Base-by-base conservation (phyloP, 2,113 vertebrate genomes). In the Chlorodrepanis virens region DNA sequence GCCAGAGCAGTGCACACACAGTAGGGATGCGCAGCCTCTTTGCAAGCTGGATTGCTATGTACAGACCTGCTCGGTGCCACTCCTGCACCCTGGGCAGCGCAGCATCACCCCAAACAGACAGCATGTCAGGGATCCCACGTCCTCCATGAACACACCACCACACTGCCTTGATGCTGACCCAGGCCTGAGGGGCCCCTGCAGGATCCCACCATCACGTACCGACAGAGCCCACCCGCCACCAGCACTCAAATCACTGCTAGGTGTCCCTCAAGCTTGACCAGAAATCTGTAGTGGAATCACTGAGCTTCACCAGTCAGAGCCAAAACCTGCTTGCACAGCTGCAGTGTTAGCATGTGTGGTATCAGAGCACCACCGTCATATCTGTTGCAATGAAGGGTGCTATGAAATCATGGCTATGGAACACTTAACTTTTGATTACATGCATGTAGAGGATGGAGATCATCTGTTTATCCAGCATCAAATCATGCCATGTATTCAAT, bases 1-100 rank as follows among this genome's bases (percentile, higher is more conserved):
- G 83, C 90, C 90, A 89, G 80, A 86, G 89, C 89, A 94, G 42
- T 90, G 90, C 77, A 96, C 82, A 96, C 82, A 92, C 82, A 69
- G 75, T 35, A 88, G 74, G 81, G 59, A 0, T 49, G 37, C 74
- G 61, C 72, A 82, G 76, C 42, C 65, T 78, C 78, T 90, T 77
- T 63, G 18, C 54, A 50, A 68, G 52, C 50, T 79, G 57, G 45
- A 69, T 72, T 72, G 44, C 78, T 44, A 6, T 6, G 31, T 25
- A n/a, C 63, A 77, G 70, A 69, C 16, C 52, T 63, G 54, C 47
- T 60, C 72, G 44, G 47, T 35, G 56, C 37, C 0, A 1, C 35
- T 68, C 83, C 71, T 71, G 37, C 60, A 67, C 63, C 56, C 65
- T 20, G 29, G 61, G 61, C 71, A 70, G 80, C 0, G 2, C 67